Percentiles rank a stretch among this genome's conserved stretches.
These are phyloP conservation scores for Neoascia interrupta DNA, from an alignment of 2,888 invertebrate genomes.

Conservation along the genomic window DNA sequence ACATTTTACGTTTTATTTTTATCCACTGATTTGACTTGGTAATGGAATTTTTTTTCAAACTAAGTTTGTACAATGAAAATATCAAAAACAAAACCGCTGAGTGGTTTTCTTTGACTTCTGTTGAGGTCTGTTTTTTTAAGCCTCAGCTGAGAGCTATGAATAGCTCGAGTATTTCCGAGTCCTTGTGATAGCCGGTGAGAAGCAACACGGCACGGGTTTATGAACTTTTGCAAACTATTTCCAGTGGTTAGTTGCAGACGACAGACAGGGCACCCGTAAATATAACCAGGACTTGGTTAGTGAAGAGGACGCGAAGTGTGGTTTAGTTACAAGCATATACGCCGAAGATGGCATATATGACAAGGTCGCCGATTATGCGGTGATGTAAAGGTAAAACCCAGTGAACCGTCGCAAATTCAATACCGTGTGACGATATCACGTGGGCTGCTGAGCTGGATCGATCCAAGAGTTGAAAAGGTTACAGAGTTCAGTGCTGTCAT, in stretches of 20 bases:
- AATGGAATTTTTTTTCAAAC: too few species aligned
- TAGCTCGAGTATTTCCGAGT: too few species aligned
- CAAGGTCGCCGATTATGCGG: conserved; percentile 4
- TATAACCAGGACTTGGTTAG: conserved; percentile 6
- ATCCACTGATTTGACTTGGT: too few species aligned
- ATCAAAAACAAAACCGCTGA: too few species aligned
- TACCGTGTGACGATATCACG: conserved; percentile 29
- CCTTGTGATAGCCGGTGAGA: too few species aligned
- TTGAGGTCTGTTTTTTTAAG: too few species aligned
- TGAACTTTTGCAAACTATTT: conserved; percentile 9
- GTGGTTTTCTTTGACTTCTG: too few species aligned
- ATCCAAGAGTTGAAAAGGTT: conserved; percentile 36
- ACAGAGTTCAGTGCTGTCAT: neutral
- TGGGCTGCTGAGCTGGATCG: conserved; percentile 2
- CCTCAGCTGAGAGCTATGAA: too few species aligned
- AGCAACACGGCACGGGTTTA: conserved; percentile 1
- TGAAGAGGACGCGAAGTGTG: too few species aligned
- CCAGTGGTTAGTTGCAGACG: conserved; percentile 9
- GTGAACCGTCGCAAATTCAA: conserved; percentile 24
- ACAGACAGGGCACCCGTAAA: neutral
- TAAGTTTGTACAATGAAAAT: too few species aligned
- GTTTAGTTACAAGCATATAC: too few species aligned
- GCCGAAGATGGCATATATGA: neutral
- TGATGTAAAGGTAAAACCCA: conserved; percentile 21
- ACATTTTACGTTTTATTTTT: neutral